phyloP scores from a whole-genome alignment of 1,140 invertebrate genomes.

The Diorhabda carinulata region DNA sequence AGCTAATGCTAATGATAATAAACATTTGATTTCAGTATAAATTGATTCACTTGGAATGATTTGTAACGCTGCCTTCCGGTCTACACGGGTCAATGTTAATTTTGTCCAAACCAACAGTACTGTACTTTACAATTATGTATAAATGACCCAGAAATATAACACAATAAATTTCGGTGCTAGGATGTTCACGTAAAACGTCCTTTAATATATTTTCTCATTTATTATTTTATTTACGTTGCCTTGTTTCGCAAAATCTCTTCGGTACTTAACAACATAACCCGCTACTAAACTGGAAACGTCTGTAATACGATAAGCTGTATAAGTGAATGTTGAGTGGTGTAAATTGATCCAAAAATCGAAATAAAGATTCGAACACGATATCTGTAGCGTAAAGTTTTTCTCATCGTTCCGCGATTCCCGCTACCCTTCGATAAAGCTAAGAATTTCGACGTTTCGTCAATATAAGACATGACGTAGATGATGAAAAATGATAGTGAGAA shows the following conservation, averaged over 20 bases:
- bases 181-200: too few relatives aligned
- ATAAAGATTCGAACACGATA: slow-evolving; percentile 10
- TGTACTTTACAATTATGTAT: too few relatives aligned
- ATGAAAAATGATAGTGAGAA: slow-evolving; percentile 40
- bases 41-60: too few relatives aligned
- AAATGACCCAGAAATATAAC: too few relatives aligned
- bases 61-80: too few relatives aligned
- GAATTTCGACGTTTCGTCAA: slow-evolving; percentile 30
- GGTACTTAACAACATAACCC: neutral
- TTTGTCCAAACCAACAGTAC: too few relatives aligned
- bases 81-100: too few relatives aligned
- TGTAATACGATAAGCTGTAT: slow-evolving; percentile 19
- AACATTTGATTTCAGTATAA: too few relatives aligned
- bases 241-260: neutral
- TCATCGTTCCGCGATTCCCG: slow-evolving; percentile 1
- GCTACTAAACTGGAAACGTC: neutral
- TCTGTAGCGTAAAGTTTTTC: slow-evolving; percentile 7
- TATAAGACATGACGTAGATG: slow-evolving; percentile 35
- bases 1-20: too few relatives aligned
- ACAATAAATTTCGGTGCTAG: too few relatives aligned
- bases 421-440: slow-evolving; percentile 31
- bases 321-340: slow-evolving; percentile 22
- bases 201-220: too few relatives aligned
- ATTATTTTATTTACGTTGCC: too few relatives aligned
- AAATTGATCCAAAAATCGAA: slow-evolving; percentile 16